Evolutionary conservation across 1,140 invertebrate species (phyloP), one percentile per base, ranked within the genome.

Genomic region (Drosophila kurseongensis): DNA sequence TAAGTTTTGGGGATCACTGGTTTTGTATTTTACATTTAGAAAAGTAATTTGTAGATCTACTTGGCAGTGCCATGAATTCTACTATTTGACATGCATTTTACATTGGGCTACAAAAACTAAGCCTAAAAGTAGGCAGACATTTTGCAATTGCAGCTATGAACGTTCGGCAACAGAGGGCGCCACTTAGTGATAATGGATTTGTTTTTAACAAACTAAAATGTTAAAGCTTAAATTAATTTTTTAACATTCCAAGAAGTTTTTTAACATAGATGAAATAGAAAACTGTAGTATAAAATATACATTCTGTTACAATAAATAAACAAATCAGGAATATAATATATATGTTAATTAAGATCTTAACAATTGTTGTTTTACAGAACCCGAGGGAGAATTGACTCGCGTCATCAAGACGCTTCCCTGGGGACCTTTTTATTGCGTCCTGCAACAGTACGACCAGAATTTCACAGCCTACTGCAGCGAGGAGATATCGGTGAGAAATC

Each of bases 401-500:
- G 62, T 78, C 2, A 78, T 74, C 12, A 91, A 90, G 52, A 61
- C 91, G 6, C 93, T 94, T 60, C 94, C 95, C 36, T 98, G 97
- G 97, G 96, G 97, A 91, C 97, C 97, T 6, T 95, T 96, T 85
- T 98, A 97, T 93, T 97, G 96, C 93, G 97, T 98, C 29, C 94
- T 98, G 58, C 94, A 97, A 42, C 96, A 97, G 93, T 96, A 97
- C 91, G 95, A 97, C 71, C 95, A 96, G 85, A 96, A 96, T 32
- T 95, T 97, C 88, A 97, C 97, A 8, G 95, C 96, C 41, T 97
- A 97, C 91, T 95, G 96, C 72, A 97, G 96, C 91, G 97, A 98
- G 93, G 96, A 97, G 93, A 95, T 97, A 93, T 96, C 96, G 93
- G 96, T 97, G 91, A 91, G 90, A 16, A 14, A 0, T 6, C 9